Evolutionary conservation across 2,113 vertebrate species (phyloP), one percentile per base, ranked within the genome.

Genomic region (Monopterus albus): DNA sequence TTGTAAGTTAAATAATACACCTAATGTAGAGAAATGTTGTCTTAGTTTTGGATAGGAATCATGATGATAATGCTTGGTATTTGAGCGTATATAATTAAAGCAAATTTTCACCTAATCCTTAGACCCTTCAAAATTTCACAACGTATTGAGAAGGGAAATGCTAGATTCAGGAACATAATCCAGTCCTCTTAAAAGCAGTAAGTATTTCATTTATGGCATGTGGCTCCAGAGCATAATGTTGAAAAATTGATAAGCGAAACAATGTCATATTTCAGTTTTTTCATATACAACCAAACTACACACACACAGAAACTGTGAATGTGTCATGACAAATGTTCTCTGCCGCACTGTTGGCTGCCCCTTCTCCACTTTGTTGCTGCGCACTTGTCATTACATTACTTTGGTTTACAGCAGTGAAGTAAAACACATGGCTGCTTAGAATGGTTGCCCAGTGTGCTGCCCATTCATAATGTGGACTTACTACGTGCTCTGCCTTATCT

Each of bases 401-500:
- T 81, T 73, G 63, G 57, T 82, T 75, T 72, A 57, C 31, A 73
- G 56, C 45, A 60, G 38, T 39, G 57, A 60, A 75, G 51, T 76
- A 67, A 74, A 74, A 62, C 75, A 56, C 26, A 46, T 76, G 45
- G 57, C 58, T 47, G 47, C 40, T 51, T 9, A 15, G 64, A 84
- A 71, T 58, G 72, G 55, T 62, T 78, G 67, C 42, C 49, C 79
- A 52, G 64, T 21, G 46, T 10, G 21, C 58, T 78, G 40, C 71
- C 77, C 80, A 82, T 85, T 90, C 82, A 79, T 78, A 85, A 82
- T 73, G 66, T 81, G 33, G 51, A 40, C 59, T 52, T 46, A 46
- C 62, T 59, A 58, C 45, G 53, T 42, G 58, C 49, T 61, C 69
- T 68, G 47, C 72, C 84, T 89, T 83, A 90, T 90, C 88, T 90